These are phyloP conservation scores for Dichetophora obliterata DNA, from an alignment of 2,888 invertebrate species.

Conservation along the genomic window DNA sequence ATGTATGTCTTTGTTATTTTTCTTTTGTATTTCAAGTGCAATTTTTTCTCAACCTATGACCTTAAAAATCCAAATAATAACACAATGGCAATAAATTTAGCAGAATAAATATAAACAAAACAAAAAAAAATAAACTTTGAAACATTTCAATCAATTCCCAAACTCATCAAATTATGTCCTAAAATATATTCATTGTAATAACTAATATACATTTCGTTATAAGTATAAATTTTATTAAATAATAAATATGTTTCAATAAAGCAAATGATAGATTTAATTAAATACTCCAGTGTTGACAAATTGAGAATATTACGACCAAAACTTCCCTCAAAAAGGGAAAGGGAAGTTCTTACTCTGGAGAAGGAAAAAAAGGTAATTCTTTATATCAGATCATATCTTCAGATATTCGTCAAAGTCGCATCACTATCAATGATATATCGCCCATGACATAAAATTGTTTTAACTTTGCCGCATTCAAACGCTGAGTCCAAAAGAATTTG, in stretches of 20 bases:
- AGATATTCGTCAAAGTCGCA: too few relatives aligned
- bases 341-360: too few relatives aligned
- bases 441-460: too few relatives aligned
- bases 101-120: background rate
- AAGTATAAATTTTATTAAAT: background rate
- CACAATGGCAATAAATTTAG: conserved; percentile 29
- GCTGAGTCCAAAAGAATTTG: too few relatives aligned
- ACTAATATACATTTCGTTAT: background rate
- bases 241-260: conserved; percentile 11
- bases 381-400: too few relatives aligned
- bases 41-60: conserved; percentile 29
- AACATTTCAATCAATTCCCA: too few relatives aligned
- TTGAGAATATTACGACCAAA: too few relatives aligned
- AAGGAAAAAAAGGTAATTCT: too few relatives aligned
- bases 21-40: conserved; percentile 22
- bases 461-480: too few relatives aligned
- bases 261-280: background rate
- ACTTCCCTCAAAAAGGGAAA: too few relatives aligned
- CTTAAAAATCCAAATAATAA: conserved; percentile 18
- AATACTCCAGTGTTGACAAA: too few relatives aligned
- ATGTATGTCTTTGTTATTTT: background rate
- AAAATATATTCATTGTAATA: background rate
- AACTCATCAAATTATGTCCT: background rate
- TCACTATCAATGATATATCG: too few relatives aligned
- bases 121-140: background rate